Conservation (phyloP, 2,888 invertebrate genomes). For the Agrotis clavis region DNA sequence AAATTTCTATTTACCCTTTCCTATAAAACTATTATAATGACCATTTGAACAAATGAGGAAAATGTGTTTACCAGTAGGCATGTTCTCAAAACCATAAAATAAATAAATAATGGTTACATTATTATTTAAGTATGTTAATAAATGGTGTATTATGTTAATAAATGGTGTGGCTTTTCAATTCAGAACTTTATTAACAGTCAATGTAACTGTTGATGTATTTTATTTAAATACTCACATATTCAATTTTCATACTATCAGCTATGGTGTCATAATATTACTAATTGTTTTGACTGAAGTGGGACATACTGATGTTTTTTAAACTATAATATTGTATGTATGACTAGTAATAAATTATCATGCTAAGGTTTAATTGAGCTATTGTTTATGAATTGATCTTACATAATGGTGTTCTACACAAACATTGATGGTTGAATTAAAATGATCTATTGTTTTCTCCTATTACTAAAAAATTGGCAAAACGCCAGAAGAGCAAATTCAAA, state of each 20-base stretch:
- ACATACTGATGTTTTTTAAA: constrained; percentile 15
- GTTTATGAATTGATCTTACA: not conserved
- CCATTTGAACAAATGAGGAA: constrained; percentile 10
- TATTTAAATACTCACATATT: not conserved
- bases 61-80: not conserved
- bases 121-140: too few species aligned
- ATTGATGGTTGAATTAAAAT: not conserved
- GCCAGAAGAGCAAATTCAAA: not conserved
- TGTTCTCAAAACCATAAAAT: not conserved
- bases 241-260: constrained; percentile 11
- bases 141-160: too few species aligned
- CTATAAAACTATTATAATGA: too few species aligned
- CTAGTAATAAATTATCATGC: not conserved
- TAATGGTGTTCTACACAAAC: not conserved
- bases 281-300: constrained; percentile 1
- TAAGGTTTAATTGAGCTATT: constrained; percentile 15
- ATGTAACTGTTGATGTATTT: not conserved
- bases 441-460: not conserved
- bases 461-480: not conserved
- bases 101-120: not conserved
- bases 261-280: constrained; percentile 31
- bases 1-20: too few species aligned
- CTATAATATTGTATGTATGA: constrained; percentile 26
- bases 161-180: not conserved
- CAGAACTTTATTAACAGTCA: not conserved